Evolutionary conservation across 2,797 vertebrate genomes (phyloP).

Genomic region (Takifugu rubripes): DNA sequence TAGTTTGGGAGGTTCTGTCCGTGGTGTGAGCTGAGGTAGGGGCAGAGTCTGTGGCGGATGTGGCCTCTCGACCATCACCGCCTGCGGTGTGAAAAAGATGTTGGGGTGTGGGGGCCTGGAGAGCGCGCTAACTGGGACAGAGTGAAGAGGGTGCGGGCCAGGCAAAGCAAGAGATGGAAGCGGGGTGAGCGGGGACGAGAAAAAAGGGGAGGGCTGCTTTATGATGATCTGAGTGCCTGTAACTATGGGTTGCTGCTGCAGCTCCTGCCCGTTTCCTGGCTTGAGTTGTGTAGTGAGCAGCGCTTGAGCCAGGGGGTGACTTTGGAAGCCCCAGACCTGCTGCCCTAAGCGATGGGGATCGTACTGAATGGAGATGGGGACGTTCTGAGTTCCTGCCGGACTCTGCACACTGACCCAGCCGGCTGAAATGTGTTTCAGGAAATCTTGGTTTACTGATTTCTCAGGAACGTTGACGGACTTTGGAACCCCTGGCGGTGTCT

Average conservation of each 20-base stretch:
- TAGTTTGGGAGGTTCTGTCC: conserved; percentile 67
- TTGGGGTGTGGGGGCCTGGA: conserved; percentile 70
- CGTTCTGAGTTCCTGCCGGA: conserved; percentile 56
- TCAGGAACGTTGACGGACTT: conserved; percentile 63
- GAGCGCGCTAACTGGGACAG: conserved; percentile 67
- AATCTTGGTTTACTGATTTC: conserved; percentile 60
- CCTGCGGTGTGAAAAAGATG: conserved; percentile 74
- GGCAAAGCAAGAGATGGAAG: conserved; percentile 70
- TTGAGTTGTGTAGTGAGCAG: conserved; percentile 69
- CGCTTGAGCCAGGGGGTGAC: conserved; percentile 57
- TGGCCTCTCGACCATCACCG: conserved; percentile 67
- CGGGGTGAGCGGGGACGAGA: conserved; percentile 67
- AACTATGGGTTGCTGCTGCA: conserved; percentile 69
- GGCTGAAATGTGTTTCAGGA: conserved; percentile 58
- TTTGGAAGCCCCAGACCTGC: conserved; percentile 74
- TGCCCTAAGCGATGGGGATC: conserved; percentile 67
- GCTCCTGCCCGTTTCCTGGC: conserved; percentile 61
- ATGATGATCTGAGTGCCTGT: conserved; percentile 72
- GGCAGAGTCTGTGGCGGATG: conserved; percentile 66
- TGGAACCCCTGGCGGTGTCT: conserved; percentile 59
- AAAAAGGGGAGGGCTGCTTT: conserved; percentile 73
- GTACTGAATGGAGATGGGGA: conserved; percentile 68
- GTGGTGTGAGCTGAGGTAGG: conserved; percentile 71
- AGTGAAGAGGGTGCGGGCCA: conserved; percentile 69
- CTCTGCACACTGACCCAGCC: conserved; percentile 54